phyloP scores from a whole-genome alignment of 2,113 vertebrate species.

The Bujurquina vittata region DNA sequence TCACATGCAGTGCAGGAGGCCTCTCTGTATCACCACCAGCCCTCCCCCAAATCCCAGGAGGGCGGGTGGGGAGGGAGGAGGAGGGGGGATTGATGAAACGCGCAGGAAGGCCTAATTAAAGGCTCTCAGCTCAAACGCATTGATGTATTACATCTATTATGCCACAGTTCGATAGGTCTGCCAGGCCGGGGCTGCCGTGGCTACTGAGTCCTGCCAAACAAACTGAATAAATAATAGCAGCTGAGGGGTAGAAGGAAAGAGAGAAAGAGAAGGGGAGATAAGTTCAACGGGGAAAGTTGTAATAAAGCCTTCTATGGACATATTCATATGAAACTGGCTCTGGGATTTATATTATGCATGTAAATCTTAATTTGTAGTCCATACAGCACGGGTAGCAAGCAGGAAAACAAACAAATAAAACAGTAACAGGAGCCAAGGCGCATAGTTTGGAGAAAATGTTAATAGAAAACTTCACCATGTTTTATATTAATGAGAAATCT shows the following conservation, averaged over 20 bases:
- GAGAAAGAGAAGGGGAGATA: slow-evolving; percentile 35
- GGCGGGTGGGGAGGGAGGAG: slow-evolving; percentile 79
- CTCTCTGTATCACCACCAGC: slow-evolving; percentile 76
- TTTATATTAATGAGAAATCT: background rate
- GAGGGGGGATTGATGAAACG: slow-evolving; percentile 93
- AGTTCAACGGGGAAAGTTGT: slow-evolving; percentile 63
- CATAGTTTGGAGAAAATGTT: slow-evolving; percentile 17
- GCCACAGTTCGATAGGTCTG: slow-evolving; percentile 93
- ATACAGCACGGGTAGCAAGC: slow-evolving; percentile 22
- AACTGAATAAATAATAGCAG: slow-evolving; percentile 92
- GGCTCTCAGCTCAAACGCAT: slow-evolving; percentile 98
- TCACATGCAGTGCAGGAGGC: slow-evolving; percentile 87
- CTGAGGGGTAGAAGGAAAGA: slow-evolving; percentile 42
- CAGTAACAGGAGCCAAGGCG: background rate
- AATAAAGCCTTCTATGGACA: slow-evolving; percentile 65
- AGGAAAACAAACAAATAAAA: slow-evolving; percentile 21
- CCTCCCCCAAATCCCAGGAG: slow-evolving; percentile 83
- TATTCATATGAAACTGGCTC: slow-evolving; percentile 67
- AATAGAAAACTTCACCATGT: background rate
- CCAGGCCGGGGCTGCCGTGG: slow-evolving; percentile 85
- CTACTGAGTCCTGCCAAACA: slow-evolving; percentile 91
- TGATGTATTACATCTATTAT: slow-evolving; percentile 99
- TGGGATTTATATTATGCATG: slow-evolving; percentile 70
- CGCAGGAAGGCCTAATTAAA: slow-evolving; percentile 99
- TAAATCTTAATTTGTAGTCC: slow-evolving; percentile 58